Conservation (phyloP, 2,113 vertebrate genomes). For the Lasiurus borealis region DNA sequence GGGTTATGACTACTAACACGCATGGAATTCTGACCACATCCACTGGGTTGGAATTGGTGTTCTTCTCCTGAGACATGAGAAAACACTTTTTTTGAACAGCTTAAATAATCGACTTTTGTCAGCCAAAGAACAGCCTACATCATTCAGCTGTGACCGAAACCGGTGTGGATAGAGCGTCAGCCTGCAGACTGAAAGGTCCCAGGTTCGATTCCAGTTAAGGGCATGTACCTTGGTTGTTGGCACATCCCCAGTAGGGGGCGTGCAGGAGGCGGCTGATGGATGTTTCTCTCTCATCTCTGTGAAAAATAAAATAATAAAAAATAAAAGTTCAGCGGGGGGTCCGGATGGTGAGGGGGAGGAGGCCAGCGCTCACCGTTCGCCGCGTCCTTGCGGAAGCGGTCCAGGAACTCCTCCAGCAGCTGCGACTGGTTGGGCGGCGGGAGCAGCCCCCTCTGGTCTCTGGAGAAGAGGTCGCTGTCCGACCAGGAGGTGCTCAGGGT, state of each 20-base stretch:
- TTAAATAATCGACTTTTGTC: neutral
- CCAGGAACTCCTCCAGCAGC: slow-evolving; percentile 89
- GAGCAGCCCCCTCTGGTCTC: slow-evolving; percentile 75
- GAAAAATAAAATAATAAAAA: no score
- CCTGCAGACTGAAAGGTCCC: no score
- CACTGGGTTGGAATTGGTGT: neutral
- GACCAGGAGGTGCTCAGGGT: slow-evolving; percentile 80
- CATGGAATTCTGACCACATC: slow-evolving; percentile 42
- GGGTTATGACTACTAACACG: slow-evolving; percentile 38
- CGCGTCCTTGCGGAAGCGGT: slow-evolving; percentile 90
- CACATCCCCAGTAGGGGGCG: no score
- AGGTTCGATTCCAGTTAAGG: no score
- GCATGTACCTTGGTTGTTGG: no score
- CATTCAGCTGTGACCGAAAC: neutral
- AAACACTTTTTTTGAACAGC: neutral
- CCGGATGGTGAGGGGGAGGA: neutral
- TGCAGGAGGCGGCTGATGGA: no score
- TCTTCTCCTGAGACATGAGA: slow-evolving; percentile 22
- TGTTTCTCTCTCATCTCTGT: no score
- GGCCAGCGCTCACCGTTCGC: slow-evolving; percentile 89
- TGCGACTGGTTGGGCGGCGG: slow-evolving; percentile 86
- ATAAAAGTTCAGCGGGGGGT: no score
- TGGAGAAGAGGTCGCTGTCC: slow-evolving; percentile 77
- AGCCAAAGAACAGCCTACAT: neutral
- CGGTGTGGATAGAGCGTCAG: no score